Conservation (phyloP, 2,113 vertebrate genomes). For the Phrynocephalus versicolor region DNA sequence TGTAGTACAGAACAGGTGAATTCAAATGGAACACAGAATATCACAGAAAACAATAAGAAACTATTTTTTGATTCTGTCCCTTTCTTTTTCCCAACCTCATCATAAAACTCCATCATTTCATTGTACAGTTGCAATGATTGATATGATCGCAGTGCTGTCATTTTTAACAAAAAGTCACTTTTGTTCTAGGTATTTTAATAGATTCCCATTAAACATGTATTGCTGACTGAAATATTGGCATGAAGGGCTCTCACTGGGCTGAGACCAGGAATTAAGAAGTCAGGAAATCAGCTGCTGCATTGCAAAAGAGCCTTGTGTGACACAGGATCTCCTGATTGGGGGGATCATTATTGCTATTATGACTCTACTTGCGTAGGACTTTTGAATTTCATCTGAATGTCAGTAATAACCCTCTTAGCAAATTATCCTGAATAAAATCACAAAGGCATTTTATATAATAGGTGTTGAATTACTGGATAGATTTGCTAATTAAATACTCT, state of each 20-base stretch:
- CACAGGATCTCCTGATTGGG: constrained; percentile 92
- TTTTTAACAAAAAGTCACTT: constrained; percentile 77
- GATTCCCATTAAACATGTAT: constrained; percentile 84
- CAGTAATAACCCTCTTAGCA: constrained; percentile 98
- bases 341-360: constrained; percentile 98
- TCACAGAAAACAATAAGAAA: constrained; percentile 56
- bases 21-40: constrained; percentile 40
- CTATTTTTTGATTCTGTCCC: constrained; percentile 68
- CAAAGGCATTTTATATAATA: constrained; percentile 93
- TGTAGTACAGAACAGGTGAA: constrained; percentile 53
- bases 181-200: constrained; percentile 85
- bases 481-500: constrained; percentile 95
- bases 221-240: constrained; percentile 84
- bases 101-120: constrained; percentile 63
- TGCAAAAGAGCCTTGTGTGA: constrained; percentile 84
- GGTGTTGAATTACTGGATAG: constrained; percentile 95
- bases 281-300: constrained; percentile 84
- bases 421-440: constrained; percentile 99
- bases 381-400: constrained; percentile 96
- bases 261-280: constrained; percentile 87
- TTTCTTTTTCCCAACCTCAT: constrained; percentile 59
- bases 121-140: constrained; percentile 74
- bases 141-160: constrained; percentile 82
- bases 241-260: constrained; percentile 86
- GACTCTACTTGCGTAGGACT: constrained; percentile 91